phyloP scores from a whole-genome alignment of 35 echinoderm and acorn worm genomes.

The Stichopus chloronotus region DNA sequence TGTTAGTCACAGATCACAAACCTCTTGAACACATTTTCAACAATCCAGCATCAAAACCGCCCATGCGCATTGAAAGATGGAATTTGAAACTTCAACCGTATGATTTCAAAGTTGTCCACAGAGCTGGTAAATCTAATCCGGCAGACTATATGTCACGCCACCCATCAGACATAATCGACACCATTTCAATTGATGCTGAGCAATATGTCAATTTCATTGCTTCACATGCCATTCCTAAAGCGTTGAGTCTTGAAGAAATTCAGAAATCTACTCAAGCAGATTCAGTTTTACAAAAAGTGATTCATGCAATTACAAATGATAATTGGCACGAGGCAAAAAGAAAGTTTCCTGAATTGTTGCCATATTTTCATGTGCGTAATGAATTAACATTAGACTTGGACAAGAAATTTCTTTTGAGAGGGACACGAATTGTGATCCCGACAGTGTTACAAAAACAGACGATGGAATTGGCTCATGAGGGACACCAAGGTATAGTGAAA shows the following conservation, averaged over 20 bases:
- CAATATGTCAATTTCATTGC: conserved; percentile 39
- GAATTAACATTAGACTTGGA: too few species aligned
- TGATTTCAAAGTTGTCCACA: not conserved
- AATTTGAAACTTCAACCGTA: conserved; percentile 38
- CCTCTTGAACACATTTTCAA: conserved; percentile 68
- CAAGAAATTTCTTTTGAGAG: too few species aligned
- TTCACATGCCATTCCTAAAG: conserved; percentile 54
- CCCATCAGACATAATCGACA: not conserved
- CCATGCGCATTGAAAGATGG: conserved; percentile 52
- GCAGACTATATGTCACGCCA: conserved; percentile 77
- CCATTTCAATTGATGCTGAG: conserved; percentile 37
- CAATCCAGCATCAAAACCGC: conserved; percentile 26
- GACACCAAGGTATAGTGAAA: conserved; percentile 53
- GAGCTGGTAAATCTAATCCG: conserved; percentile 16
- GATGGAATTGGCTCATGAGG: conserved; percentile 31
- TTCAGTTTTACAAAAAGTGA: conserved; percentile 39
- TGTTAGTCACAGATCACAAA: conserved; percentile 69
- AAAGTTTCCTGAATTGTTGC: not conserved
- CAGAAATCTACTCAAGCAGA: conserved; percentile 36
- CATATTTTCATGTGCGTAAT: too few species aligned
- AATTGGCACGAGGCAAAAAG: conserved; percentile 37
- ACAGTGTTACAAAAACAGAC: not conserved
- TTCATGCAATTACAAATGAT: not conserved
- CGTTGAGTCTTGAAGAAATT: conserved; percentile 37
- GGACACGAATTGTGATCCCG: conserved; percentile 20